A percentile compares a stretch with the other conserved stretches of the same genome.
Evolutionary conservation across 2,113 vertebrate genomes (phyloP).

Genomic region (Peromyscus maniculatus): DNA sequence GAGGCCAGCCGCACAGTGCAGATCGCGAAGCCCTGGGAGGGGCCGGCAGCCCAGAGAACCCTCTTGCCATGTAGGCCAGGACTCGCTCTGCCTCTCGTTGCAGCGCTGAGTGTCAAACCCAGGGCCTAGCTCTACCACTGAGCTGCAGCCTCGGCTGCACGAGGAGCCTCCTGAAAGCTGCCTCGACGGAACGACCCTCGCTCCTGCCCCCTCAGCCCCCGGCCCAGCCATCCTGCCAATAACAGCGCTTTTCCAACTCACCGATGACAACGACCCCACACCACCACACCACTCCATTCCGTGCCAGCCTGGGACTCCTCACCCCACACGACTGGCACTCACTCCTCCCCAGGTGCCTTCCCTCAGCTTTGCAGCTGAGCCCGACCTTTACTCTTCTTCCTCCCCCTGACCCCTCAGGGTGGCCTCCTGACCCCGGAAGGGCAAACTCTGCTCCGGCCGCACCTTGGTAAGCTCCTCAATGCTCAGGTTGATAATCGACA

Average conservation of each 20-base stretch:
- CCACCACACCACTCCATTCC: no score
- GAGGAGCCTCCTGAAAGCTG: not conserved
- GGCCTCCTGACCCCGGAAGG: not conserved
- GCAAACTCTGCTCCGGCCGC: not conserved
- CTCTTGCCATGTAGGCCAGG: not conserved
- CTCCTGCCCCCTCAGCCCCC: not conserved
- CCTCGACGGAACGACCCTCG: not conserved
- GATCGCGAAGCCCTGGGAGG: not conserved
- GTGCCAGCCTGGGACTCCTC: not conserved
- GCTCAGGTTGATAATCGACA: fast-evolving
- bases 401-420: not conserved
- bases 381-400: not conserved
- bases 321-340: fast-evolving
- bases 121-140: not conserved
- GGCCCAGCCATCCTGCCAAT: fast-evolving
- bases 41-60: not conserved
- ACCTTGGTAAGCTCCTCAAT: not conserved
- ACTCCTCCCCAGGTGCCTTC: not conserved
- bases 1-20: not conserved
- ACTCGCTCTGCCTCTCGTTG: not conserved
- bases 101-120: not conserved
- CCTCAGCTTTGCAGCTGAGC: not conserved
- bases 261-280: not conserved
- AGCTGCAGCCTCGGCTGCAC: not conserved
- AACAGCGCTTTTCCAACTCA: not conserved